These are phyloP conservation scores for Myotis pilosus DNA, from an alignment of 2,797 vertebrate genomes.

Conservation along the genomic window DNA sequence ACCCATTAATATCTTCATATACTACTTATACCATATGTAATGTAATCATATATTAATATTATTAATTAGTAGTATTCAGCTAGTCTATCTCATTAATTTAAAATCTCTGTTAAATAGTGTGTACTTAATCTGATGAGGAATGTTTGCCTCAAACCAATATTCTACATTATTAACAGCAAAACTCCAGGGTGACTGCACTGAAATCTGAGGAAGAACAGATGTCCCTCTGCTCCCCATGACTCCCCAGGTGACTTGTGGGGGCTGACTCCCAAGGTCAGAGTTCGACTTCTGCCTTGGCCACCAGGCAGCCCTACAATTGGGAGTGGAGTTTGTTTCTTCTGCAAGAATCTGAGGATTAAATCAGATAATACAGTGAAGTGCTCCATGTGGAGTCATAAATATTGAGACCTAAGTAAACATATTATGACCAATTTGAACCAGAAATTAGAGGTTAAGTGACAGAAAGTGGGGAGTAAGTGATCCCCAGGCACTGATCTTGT, in stretches of 20 bases:
- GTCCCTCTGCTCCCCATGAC: fast-evolving
- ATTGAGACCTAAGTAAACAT: background rate
- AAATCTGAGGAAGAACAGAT: fast-evolving
- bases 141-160: no score
- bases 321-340: fast-evolving
- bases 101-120: background rate
- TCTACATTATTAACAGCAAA: no score
- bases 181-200: fast-evolving
- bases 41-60: background rate
- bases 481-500: fast-evolving
- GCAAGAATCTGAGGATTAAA: background rate
- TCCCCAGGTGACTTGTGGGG: fast-evolving
- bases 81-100: background rate
- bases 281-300: fast-evolving
- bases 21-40: background rate
- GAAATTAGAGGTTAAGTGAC: background rate
- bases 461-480: background rate
- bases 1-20: background rate
- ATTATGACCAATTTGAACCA: background rate
- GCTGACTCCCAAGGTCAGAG: background rate
- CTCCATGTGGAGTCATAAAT: fast-evolving
- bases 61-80: background rate
- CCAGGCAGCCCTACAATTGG: fast-evolving
- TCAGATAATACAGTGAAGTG: fast-evolving
- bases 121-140: background rate